phyloP scores from a whole-genome alignment of 1,140 invertebrate species.

The Stratiolaelaps scimitus region DNA sequence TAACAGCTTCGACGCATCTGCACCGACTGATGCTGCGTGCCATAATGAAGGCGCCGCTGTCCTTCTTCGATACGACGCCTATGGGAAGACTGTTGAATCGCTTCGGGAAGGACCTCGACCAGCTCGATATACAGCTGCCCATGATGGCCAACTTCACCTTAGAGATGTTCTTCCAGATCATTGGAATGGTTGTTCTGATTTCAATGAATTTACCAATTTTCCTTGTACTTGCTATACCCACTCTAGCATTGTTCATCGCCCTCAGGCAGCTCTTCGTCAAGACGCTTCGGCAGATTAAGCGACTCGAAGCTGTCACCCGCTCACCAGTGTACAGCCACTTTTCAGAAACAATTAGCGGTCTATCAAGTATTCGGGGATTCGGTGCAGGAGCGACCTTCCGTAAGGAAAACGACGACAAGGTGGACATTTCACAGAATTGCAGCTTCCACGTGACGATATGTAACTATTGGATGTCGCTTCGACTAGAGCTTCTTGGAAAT shows the following conservation, averaged over 20 bases:
- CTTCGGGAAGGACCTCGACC: conserved; percentile 37
- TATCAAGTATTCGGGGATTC: conserved; percentile 54
- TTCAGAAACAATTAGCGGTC: conserved; percentile 52
- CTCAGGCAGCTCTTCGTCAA: conserved; percentile 30
- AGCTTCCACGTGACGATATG: conserved; percentile 7
- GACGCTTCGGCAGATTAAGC: conserved; percentile 52
- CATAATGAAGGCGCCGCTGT: conserved; percentile 50
- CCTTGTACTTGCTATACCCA: conserved; percentile 8
- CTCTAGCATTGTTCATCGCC: neutral
- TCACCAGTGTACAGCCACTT: conserved; percentile 57
- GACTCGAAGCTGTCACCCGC: conserved; percentile 46
- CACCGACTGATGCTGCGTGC: conserved; percentile 46
- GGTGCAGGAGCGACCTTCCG: conserved; percentile 31
- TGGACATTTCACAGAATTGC: conserved; percentile 38
- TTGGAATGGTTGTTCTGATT: conserved; percentile 11
- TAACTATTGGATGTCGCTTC: too few species aligned
- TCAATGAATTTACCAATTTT: neutral
- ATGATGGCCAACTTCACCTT: conserved; percentile 49
- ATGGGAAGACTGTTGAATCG: conserved; percentile 46
- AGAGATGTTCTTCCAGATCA: conserved; percentile 9
- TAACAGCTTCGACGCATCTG: conserved; percentile 58
- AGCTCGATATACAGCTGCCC: conserved; percentile 43
- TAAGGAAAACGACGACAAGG: conserved; percentile 29
- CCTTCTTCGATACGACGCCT: conserved; percentile 52
- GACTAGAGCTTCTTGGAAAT: too few species aligned